These are phyloP conservation scores for Calyptomena viridis DNA, from an alignment of 2,113 vertebrate genomes.

Conservation along the genomic window DNA sequence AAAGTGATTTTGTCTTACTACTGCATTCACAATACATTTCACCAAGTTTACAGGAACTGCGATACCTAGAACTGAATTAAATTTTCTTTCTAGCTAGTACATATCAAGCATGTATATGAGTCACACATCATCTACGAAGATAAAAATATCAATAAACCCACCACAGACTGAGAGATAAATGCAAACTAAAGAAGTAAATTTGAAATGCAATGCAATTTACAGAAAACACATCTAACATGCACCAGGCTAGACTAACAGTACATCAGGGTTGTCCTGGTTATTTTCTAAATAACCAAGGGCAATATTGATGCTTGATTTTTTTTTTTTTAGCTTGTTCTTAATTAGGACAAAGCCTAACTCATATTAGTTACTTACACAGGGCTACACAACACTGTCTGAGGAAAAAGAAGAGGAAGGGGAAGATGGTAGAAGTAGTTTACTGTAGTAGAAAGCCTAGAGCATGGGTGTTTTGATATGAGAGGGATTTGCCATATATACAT, in stretches of 20 bases:
- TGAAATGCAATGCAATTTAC: not conserved
- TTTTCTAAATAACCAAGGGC: not conserved
- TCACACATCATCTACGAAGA: not conserved
- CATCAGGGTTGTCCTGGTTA: not conserved
- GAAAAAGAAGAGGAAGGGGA: not conserved
- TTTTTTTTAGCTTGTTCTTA: not conserved
- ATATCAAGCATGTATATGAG: not conserved
- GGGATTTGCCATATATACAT: not conserved
- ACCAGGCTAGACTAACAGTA: not conserved
- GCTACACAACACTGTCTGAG: not conserved
- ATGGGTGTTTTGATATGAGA: not conserved
- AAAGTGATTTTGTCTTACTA: not conserved
- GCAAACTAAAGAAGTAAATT: not conserved
- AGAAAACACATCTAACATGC: not conserved
- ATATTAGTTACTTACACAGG: not conserved
- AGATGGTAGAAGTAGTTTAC: not conserved
- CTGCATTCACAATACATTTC: not conserved
- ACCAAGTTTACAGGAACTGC: not conserved
- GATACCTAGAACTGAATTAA: not conserved
- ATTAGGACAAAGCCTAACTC: not conserved
- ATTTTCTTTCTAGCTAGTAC: not conserved
- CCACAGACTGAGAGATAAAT: not conserved
- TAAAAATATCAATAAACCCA: not conserved
- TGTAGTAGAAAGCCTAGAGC: not conserved
- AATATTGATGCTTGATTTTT: not conserved